Base-by-base conservation (phyloP, 2,797 vertebrate species). In the Micropoecilia bifurca region DNA sequence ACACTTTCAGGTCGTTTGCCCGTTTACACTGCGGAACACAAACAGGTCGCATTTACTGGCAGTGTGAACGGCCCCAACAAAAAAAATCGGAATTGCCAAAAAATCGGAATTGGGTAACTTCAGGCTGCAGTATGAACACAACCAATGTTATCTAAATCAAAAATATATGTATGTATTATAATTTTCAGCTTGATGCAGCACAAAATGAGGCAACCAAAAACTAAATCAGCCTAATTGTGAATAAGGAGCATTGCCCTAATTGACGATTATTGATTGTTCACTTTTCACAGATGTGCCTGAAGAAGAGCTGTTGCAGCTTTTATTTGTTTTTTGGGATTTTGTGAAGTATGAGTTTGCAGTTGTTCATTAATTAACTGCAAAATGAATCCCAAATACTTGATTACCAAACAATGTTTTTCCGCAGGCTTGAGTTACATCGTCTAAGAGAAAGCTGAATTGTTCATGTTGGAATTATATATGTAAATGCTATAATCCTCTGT, bases 271-370 rank as follows among this genome's bases (percentile, higher is more conserved):
- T 50, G 75, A 55, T 25, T 9, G 1, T 83, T 86, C 87, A 30
- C 71, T 43, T 79, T 74, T 91, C 87, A 88, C 85, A 61, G 50
- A 79, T 83, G 91, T 93, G 91, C 91, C 91, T 93, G 6, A 68
- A 77, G 39, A 22, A 81, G 41, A 73, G 77, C 45, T 55, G 53
- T 73, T 47, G 16, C 41, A n/a, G 77, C 57, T 71, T 14, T 71
- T 71, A 71, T 46, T 46, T 28, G 25, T 71, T 28, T 33, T 71
- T 71, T 4, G 36, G 36, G 20, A 22, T 41, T n/a, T 71, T 69
- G 12, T 28, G 25, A 69, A 43, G 66, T 79, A 12, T 46, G 43
- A 68, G 80, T 81, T 81, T 86, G 69, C 45, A 36, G 68, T 55
- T 25, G 78, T 83, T 87, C 75, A 1, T 82, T 69, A 80, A 1